These are phyloP conservation scores for Phrynosoma platyrhinos DNA, from an alignment of 2,113 vertebrate species.

Conservation along the genomic window DNA sequence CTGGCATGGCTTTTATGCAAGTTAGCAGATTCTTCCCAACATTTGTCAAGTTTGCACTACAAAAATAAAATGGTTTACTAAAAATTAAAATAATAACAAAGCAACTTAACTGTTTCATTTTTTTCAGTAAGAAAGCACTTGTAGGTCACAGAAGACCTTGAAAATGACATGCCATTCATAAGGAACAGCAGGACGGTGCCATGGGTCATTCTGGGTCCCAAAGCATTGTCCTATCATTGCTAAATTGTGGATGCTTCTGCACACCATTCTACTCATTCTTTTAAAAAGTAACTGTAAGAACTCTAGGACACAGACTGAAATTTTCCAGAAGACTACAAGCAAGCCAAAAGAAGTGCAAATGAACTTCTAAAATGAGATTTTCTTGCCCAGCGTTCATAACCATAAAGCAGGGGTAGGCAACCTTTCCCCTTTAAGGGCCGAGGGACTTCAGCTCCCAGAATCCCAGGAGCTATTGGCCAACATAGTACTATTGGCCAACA, in stretches of 20 bases:
- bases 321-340: neutral
- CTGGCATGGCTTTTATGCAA: slow-evolving; percentile 19
- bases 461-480: too few species aligned
- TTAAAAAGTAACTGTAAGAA: too few species aligned
- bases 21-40: slow-evolving; percentile 23
- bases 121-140: too few species aligned
- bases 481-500: too few species aligned
- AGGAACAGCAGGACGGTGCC: neutral
- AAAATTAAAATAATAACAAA: slow-evolving; percentile 31
- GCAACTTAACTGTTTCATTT: too few species aligned
- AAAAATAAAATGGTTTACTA: slow-evolving; percentile 44
- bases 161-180: neutral
- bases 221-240: too few species aligned
- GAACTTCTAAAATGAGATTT: neutral
- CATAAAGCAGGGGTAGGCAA: too few species aligned
- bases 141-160: neutral
- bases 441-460: too few species aligned
- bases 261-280: neutral
- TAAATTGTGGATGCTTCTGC: neutral
- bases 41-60: slow-evolving; percentile 45
- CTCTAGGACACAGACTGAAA: too few species aligned
- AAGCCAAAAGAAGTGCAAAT: neutral
- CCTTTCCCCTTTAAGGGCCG: too few species aligned
- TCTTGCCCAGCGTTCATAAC: neutral
- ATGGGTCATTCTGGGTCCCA: too few species aligned